phyloP scores from a whole-genome alignment of 2,888 invertebrate genomes.

The Anarsia innoxiella region DNA sequence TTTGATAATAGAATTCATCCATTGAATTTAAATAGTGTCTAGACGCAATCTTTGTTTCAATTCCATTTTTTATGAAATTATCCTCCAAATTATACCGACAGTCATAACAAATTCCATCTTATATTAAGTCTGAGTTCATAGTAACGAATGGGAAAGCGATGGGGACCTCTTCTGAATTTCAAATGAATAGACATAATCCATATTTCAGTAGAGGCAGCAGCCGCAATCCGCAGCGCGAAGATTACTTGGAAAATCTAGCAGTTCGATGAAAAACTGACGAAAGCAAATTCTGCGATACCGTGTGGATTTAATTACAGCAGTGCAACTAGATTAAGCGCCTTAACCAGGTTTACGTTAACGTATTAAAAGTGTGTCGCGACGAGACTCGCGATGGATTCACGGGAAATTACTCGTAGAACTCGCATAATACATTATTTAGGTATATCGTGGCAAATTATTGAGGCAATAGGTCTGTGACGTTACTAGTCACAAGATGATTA shows the following conservation, averaged over 20 bases:
- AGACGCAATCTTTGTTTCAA: too few species aligned
- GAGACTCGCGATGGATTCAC: slow-evolving; percentile 16
- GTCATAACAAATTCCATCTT: slow-evolving; percentile 12
- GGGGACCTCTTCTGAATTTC: slow-evolving; percentile 46
- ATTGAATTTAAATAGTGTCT: too few species aligned
- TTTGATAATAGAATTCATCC: too few species aligned
- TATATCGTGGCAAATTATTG: too few species aligned
- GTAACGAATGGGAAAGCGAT: slow-evolving; percentile 40
- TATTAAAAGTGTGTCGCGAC: slow-evolving; percentile 14
- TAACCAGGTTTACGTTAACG: slow-evolving; percentile 27
- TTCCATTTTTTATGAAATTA: too few species aligned
- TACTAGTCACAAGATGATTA: too few species aligned
- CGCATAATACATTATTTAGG: too few species aligned
- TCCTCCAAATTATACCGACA: background rate
- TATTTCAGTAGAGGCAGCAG: slow-evolving; percentile 40
- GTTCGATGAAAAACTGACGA: slow-evolving; percentile 6
- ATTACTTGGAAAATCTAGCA: slow-evolving; percentile 30
- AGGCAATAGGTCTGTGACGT: too few species aligned
- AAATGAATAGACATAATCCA: slow-evolving; percentile 50
- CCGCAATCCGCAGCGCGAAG: slow-evolving; percentile 23
- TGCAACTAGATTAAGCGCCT: slow-evolving; percentile 21
- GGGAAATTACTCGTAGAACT: slow-evolving; percentile 15
- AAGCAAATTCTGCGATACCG: background rate
- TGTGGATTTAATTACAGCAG: slow-evolving; percentile 26
- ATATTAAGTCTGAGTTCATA: slow-evolving; percentile 30